Evolutionary conservation across 2,888 invertebrate species (phyloP), one percentile per base, ranked within the genome.

Genomic region (Caenorhabditis panamensis): DNA sequence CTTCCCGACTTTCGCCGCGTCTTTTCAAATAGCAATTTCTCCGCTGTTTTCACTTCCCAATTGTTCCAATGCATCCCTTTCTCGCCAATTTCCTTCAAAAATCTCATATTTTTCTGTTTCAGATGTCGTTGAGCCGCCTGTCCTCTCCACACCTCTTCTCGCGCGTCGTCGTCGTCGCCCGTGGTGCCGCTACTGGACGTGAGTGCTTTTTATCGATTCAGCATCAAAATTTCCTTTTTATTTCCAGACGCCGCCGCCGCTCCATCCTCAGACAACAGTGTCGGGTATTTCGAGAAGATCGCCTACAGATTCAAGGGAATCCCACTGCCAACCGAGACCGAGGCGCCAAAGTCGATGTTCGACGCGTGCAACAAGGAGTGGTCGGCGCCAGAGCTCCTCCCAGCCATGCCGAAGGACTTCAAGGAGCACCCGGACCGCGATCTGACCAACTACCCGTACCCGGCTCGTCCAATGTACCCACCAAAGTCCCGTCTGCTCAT

Each of bases 401-500:
- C 90, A 56, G 82, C 80, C 26, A 72, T 90, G 49, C 90, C 90
- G 64, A 87, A 89, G 71, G 90, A 91, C 85, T 90, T 87, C 87
- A 56, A 91, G 85, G 92, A 92, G 82, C 92, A 93, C 41, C 94
- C 94, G 11, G 94, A 94, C 63, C 93, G 95, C 28, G 95, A 95
- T 92, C 92, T 94, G 85, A 85, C 93, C 81, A 95, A 95, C 92
- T 95, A 94, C 92, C 95, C 95, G 24, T 93, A 95, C 59, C 94
- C 94, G 0, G 92, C 94, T 68, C 93, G 95, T 85, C 93, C 93
- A 20, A 94, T 94, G 82, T 92, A 94, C 85, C 94, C 95, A 22
- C 94, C 95, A 79, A 92, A 92, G 87, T 95, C 96, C 73, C 94
- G 97, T 68, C 92, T 96, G 89, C 96, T 95, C 56, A 95, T 97